phyloP scores from a whole-genome alignment of 2,888 invertebrate genomes.

The Hemaris fuciformis region DNA sequence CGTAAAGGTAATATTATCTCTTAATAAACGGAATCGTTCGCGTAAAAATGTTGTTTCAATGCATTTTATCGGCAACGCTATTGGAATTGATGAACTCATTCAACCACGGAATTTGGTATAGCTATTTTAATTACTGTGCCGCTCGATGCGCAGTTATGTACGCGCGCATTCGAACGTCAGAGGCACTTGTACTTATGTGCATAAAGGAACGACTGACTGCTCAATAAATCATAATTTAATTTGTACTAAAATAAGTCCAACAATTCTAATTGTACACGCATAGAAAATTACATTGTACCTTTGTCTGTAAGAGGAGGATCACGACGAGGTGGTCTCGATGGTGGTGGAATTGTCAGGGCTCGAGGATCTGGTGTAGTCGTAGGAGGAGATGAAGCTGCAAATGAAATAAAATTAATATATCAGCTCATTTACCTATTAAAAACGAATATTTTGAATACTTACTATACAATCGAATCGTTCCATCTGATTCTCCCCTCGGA shows the following conservation, averaged over 20 bases:
- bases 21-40: slow-evolving; percentile 72
- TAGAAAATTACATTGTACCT: slow-evolving; percentile 61
- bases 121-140: slow-evolving; percentile 35
- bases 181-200: neutral
- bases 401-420: neutral
- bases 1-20: slow-evolving; percentile 80
- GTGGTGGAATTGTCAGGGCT: slow-evolving; percentile 76
- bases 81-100: slow-evolving; percentile 61
- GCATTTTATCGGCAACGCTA: slow-evolving; percentile 59
- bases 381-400: slow-evolving; percentile 88
- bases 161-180: slow-evolving; percentile 1
- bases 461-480: slow-evolving; percentile 94
- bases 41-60: slow-evolving; percentile 70
- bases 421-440: neutral
- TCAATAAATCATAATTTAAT: neutral
- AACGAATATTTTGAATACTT: slow-evolving; percentile 60
- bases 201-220: neutral
- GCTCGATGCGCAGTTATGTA: slow-evolving; percentile 1
- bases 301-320: slow-evolving; percentile 71
- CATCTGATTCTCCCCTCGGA: slow-evolving; percentile 94
- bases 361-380: slow-evolving; percentile 90
- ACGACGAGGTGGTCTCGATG: slow-evolving; percentile 68
- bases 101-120: slow-evolving; percentile 44
- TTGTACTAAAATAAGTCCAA: too few species aligned
- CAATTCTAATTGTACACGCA: too few species aligned